A percentile compares a stretch with the other conserved stretches of the same genome.
These are phyloP conservation scores for Pyralis farinalis DNA, from an alignment of 2,888 invertebrate species.

Conservation along the genomic window DNA sequence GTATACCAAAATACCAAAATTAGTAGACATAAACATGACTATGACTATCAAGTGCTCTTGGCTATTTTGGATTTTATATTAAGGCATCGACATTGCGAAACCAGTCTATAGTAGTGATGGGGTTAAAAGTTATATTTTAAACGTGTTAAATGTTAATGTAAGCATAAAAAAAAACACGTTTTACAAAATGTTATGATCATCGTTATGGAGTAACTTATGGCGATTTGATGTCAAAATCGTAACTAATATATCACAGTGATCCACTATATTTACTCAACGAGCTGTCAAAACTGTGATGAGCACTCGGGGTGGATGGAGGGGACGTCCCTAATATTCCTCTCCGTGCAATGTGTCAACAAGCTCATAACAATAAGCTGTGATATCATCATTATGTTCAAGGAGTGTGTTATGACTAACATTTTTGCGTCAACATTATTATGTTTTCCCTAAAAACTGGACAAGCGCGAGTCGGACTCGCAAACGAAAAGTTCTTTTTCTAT, in stretches of 20 bases:
- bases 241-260: conserved; percentile 6
- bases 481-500: no score
- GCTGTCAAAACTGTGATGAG: conserved; percentile 24
- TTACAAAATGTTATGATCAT: conserved; percentile 11
- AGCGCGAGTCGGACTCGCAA: no score
- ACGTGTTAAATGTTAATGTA: no score
- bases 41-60: no score
- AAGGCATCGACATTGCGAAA: no score
- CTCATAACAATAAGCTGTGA: conserved; percentile 29
- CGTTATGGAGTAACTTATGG: conserved; percentile 26
- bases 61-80: no score
- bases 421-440: neutral
- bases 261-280: conserved; percentile 9
- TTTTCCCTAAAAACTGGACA: neutral
- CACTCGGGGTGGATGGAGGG: conserved; percentile 13
- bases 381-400: conserved; percentile 19
- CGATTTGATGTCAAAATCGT: conserved; percentile 8
- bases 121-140: no score
- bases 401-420: neutral
- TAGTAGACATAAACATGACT: no score
- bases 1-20: no score
- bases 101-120: no score
- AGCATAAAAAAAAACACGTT: conserved; percentile 2
- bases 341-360: conserved; percentile 37
- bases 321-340: conserved; percentile 5